Evolutionary conservation across 1,140 invertebrate species (phyloP).

Genomic region (Drosophila burlai): DNA sequence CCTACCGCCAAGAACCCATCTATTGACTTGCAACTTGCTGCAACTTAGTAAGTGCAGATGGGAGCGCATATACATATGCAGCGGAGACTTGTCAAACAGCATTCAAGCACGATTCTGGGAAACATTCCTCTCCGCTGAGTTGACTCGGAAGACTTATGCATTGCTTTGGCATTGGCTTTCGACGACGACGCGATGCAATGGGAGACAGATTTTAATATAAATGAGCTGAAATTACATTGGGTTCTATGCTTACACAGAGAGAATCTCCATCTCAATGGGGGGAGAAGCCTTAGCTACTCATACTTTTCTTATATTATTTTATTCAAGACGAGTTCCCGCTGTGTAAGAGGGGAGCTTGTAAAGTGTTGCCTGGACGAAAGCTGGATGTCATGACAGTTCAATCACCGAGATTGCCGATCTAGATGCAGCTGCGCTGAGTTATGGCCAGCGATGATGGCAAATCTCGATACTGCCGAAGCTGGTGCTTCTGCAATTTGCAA

Average conservation of each 20-base stretch:
- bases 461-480: slow-evolving; percentile 6
- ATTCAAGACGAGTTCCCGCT: background rate
- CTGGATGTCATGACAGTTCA: slow-evolving; percentile 72
- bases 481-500: slow-evolving; percentile 7
- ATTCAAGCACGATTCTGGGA: slow-evolving; percentile 84
- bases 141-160: slow-evolving; percentile 61
- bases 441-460: slow-evolving; percentile 46
- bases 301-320: background rate
- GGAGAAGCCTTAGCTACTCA: background rate
- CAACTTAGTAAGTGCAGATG: slow-evolving; percentile 68
- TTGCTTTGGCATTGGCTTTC: slow-evolving; percentile 32
- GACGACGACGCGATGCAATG: slow-evolving; percentile 21
- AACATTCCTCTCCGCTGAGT: slow-evolving; percentile 74
- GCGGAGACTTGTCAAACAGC: slow-evolving; percentile 76
- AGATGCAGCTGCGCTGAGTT: slow-evolving; percentile 42
- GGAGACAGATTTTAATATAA: slow-evolving; percentile 70
- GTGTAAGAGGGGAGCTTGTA: slow-evolving; percentile 32
- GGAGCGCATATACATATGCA: slow-evolving; percentile 31
- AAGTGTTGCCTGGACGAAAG: slow-evolving; percentile 56
- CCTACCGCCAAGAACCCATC: slow-evolving; percentile 21
- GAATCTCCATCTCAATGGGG: background rate
- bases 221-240: slow-evolving; percentile 71
- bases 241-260: slow-evolving; percentile 11
- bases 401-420: slow-evolving; percentile 69
- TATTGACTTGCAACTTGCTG: slow-evolving; percentile 82